phyloP scores from a whole-genome alignment of 2,797 vertebrate species.

The Rousettus madagascariensis region DNA sequence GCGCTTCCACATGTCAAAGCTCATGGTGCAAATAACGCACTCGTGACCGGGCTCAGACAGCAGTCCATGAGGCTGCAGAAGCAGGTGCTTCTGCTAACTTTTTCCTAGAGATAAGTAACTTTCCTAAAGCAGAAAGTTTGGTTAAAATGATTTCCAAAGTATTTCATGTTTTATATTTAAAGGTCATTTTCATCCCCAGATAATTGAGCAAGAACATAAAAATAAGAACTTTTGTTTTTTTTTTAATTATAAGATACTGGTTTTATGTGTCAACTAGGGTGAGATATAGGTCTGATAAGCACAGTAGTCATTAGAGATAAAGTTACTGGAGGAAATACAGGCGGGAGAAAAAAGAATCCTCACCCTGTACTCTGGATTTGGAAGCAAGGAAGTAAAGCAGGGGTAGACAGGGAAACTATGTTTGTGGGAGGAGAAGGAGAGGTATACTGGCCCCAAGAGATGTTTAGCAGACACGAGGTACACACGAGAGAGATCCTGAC shows the following conservation, averaged over 20 bases:
- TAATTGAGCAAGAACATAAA: not conserved
- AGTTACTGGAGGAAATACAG: not conserved
- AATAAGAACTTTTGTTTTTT: not conserved
- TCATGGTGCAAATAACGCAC: not conserved
- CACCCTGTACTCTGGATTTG: not conserved
- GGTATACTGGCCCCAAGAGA: not conserved
- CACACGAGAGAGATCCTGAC: not conserved
- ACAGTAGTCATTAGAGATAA: not conserved
- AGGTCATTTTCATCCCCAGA: not conserved
- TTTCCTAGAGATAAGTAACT: not conserved
- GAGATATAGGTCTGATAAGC: not conserved
- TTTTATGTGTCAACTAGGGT: not conserved
- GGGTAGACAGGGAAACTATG: not conserved
- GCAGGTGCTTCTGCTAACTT: not conserved
- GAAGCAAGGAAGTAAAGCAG: not conserved
- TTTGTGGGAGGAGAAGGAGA: not conserved
- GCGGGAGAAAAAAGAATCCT: not conserved
- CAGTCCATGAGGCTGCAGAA: not conserved
- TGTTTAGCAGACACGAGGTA: not conserved
- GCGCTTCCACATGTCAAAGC: not conserved
- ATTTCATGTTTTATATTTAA: not conserved
- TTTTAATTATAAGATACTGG: not conserved
- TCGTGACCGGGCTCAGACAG: not conserved
- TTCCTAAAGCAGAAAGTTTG: not conserved
- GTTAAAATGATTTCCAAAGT: not conserved